Base-by-base conservation (phyloP, 2,888 invertebrate species). In the Leptopilina syphax region DNA sequence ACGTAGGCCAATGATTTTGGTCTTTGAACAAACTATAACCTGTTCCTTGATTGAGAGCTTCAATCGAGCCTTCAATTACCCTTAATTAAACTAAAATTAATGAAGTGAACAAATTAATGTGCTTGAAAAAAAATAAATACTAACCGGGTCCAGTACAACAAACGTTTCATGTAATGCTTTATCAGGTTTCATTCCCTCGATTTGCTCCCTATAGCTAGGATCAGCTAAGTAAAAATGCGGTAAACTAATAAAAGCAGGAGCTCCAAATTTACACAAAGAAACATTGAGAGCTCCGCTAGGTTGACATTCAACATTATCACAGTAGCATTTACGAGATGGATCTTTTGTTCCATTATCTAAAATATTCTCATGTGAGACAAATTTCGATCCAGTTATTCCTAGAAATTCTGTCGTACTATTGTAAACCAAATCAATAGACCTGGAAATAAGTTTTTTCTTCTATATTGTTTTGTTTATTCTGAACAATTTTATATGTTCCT, bases 221-320 rank as follows among this genome's bases (percentile, higher is more conserved):
- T 97, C 96, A 0, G 95, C 95, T 87, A 95, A 90, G 85, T 95
- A 95, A 92, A 97, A 97, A 91, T 98, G 97, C 0, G 98, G 97
- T 86, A 95, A 94, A 0, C 96, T 96, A 41, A 97, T 94, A 91
- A 95, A 96, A 13, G 96, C 96, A 0, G 98, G 97, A n/a, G 97
- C 96, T 77, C 95, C 96, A 91, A 93, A 95, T 82, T 96, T 95
- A 88, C 97, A 97, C 47, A 91, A 90, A 0, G 96, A 95, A 85
- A 97, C 95, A 89, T 96, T 95, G 9, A 96, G 93, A 0, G 95
- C 94, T 7, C 97, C 97, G 84, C 92, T 92, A 1, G 92, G 92
- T 79, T 91, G 87, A 79, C 89, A 88, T 47, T 93, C 92, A 0
- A 93, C 87, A 41, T 90, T 90, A 24, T 92, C 92, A 87, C 96